Evolutionary conservation across 2,888 invertebrate genomes (phyloP), one percentile per base, ranked within the genome.

Genomic region (Philaethria dido): DNA sequence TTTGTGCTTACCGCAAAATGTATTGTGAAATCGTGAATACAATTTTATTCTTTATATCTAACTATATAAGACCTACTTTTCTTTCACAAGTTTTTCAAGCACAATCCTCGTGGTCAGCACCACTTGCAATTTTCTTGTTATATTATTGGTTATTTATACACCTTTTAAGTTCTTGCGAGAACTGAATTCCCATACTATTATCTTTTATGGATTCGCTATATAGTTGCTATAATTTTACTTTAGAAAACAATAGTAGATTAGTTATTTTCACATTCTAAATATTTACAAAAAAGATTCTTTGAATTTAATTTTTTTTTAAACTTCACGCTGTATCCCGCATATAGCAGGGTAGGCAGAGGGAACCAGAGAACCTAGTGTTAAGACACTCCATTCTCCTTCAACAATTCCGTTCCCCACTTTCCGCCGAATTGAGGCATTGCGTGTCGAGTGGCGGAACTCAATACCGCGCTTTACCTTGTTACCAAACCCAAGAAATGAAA

Each of bases 41-140:
- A n/a, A 67, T 59, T 59, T 18, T 13, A 20, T 8, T 44, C 22
- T 44, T 63, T 62, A 67, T 13, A 0, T 0, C 0, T 0, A 4
- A 22, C 1, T n/a, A 0, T 0, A 9, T 42, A 22, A 57, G 36
- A 25, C 2, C 11, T 14, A 57, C n/a, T 22, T 55, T 39, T 33
- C 8, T 47, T 62, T 18, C 29, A 39, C 9, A 39, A 14, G 29
- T 45, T 55, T 55, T 55, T 18, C 29, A 45, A 47, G 52, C n/a
- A 55, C 44, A 60, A 29, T 29, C 11, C 16, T 0, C 29, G 50
- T 52, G 50, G 29, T 52, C 29, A 52, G 50, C 50, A n/a, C 50
- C 50, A 57, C 39, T 13, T 68, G 59, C 65, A 68, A 68, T 70
- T 70, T 66, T 64, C 66, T 70, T 63, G 66, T 70, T 66, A 70